These are phyloP conservation scores for Omphaloscelis lunosa DNA, from an alignment of 2,888 invertebrate species.

Conservation along the genomic window DNA sequence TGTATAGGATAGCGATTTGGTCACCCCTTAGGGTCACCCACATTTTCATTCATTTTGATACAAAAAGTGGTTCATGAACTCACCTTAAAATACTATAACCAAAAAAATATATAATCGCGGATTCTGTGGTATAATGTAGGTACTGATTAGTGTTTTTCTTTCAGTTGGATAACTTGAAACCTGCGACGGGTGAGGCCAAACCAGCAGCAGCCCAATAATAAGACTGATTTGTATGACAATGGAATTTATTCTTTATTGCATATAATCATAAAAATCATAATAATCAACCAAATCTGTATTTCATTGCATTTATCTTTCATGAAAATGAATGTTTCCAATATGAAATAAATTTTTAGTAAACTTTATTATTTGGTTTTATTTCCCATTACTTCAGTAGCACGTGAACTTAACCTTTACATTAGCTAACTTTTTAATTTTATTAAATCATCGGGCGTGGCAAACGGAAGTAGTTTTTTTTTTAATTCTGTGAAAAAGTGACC, in stretches of 20 bases:
- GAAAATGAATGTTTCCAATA: constrained; percentile 1
- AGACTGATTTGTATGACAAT: background rate
- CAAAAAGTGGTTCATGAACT: background rate
- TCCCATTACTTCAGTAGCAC: background rate
- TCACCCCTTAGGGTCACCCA: too few species aligned
- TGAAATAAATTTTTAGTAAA: constrained; percentile 23
- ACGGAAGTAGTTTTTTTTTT: background rate
- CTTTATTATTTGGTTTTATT: constrained; percentile 1
- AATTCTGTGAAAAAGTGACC: too few species aligned
- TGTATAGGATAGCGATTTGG: too few species aligned
- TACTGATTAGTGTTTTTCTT: constrained; percentile 18
- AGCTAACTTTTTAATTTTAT: background rate
- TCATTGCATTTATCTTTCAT: background rate
- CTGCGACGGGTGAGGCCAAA: background rate
- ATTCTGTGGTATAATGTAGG: background rate
- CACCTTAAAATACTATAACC: background rate
- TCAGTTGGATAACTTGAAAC: background rate
- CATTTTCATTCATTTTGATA: background rate
- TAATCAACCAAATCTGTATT: constrained; percentile 12
- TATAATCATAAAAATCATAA: background rate
- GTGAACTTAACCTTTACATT: background rate
- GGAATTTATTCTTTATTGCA: background rate
- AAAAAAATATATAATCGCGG: background rate
- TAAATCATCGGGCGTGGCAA: background rate
- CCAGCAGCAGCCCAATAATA: constrained; percentile 22